phyloP scores from a whole-genome alignment of 1,140 invertebrate species.

The Drosophila novamexicana region DNA sequence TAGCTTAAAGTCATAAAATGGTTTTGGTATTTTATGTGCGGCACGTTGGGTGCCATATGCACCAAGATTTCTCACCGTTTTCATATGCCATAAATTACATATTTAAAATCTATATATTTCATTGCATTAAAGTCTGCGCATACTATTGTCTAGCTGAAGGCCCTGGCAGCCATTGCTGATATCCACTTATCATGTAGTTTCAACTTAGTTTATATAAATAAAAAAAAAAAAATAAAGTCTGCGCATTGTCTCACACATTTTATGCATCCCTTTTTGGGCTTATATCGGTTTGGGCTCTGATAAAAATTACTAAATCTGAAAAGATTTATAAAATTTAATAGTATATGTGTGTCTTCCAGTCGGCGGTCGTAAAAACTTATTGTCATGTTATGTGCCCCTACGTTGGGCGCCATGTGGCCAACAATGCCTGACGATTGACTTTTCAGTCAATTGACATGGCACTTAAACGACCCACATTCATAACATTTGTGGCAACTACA shows the following conservation, averaged over 20 bases:
- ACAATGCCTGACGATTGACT: neutral
- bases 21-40: neutral
- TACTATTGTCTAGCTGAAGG: too few species aligned
- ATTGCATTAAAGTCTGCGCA: neutral
- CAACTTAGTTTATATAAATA: too few species aligned
- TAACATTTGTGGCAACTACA: slow-evolving; percentile 15
- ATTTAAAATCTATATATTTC: neutral
- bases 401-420: neutral
- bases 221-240: too few species aligned
- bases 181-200: too few species aligned
- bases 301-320: slow-evolving; percentile 1
- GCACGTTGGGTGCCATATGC: neutral
- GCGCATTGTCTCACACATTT: neutral
- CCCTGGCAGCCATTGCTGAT: too few species aligned
- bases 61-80: neutral
- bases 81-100: neutral
- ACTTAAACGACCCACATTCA: slow-evolving; percentile 8
- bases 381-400: slow-evolving; percentile 1
- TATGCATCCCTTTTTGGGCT: neutral
- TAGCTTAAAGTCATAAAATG: neutral
- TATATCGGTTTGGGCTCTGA: too few species aligned
- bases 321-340: slow-evolving; percentile 17
- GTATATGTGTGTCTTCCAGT: neutral
- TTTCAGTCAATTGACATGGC: slow-evolving; percentile 30
- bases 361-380: slow-evolving; percentile 3